phyloP scores from a whole-genome alignment of 2,113 vertebrate genomes.

The Corydoras sp. region DNA sequence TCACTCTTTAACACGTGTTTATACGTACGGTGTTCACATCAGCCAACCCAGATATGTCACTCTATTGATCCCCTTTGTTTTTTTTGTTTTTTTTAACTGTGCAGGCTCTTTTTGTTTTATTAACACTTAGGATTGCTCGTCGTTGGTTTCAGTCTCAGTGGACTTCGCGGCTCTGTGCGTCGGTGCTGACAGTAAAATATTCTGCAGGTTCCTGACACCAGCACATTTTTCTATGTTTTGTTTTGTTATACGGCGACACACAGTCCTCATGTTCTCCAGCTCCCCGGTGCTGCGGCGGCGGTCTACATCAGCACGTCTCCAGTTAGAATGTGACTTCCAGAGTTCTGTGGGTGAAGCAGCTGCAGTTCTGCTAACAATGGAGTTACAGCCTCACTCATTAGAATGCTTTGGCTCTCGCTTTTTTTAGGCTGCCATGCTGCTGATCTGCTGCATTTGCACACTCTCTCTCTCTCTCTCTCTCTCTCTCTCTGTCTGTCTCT shows the following conservation, averaged over 20 bases:
- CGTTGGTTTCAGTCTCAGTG: no score
- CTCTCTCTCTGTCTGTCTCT: constrained; percentile 47
- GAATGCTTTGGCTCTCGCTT: background rate
- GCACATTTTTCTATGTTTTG: background rate
- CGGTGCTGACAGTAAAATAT: background rate
- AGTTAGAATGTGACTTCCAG: background rate
- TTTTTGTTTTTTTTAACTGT: no score
- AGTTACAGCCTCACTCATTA: constrained; percentile 26
- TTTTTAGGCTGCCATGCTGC: constrained; percentile 45
- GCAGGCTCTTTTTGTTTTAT: no score
- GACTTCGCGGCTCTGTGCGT: no score
- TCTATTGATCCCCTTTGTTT: no score
- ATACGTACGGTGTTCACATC: no score
- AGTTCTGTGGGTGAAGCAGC: constrained; percentile 16
- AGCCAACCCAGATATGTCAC: no score
- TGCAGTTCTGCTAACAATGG: constrained; percentile 23
- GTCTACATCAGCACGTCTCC: background rate
- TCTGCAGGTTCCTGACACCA: background rate
- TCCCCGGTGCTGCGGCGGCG: background rate
- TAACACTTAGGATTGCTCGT: no score
- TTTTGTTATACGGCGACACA: background rate
- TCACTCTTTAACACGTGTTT: no score
- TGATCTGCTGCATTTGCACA: constrained; percentile 46
- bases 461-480: constrained; percentile 54
- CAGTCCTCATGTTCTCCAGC: background rate